Evolutionary conservation across 2,797 vertebrate species (phyloP), one percentile per base, ranked within the genome.

Genomic region (Channallabes apus): DNA sequence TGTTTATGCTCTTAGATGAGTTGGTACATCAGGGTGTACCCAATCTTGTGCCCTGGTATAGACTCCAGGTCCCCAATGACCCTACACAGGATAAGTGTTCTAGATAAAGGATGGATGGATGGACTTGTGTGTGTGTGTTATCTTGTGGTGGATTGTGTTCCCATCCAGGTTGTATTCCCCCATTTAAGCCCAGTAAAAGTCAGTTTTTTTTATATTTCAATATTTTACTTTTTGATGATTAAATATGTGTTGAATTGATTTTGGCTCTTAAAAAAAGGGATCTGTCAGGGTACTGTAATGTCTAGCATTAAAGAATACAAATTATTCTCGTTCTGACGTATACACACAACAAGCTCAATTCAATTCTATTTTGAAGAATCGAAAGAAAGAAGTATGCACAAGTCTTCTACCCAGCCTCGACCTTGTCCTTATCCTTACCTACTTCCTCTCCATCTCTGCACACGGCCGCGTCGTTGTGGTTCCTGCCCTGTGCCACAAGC

Each of bases 361-460:
- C 11, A 56, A 77, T 14, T 58, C 24, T 54, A 46, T 1, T 17
- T 17, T 80, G 38, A 64, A 38, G 24, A 61, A 78, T 38, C 1
- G 77, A 62, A 65, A 51, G 14, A 54, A 65, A 51, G 0, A 1
- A 65, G 2, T 9, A 29, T 20, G 1, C 29, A 0, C 6, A 3
- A 1, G 22, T 6, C 24, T 67, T 20, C 8, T 7, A 0, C 22
- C 3, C 58, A 24, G 32, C 58, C 58, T 62, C 22, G 35, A n/a
- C 29, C 79, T 51, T 65, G 35, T 84, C 22, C 35, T 56, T 65
- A 41, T 75, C 46, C 64, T 20, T 73, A 59, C 35, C 78, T 46
- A 29, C n/a, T 51, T 38, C 59, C 3, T 73, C 80, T 20, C 41
- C 61, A 4, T 67, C 46, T 41, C 35, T 73, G 7, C 59, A 79